Base-by-base conservation (phyloP, 2,888 invertebrate species). In the Chrysolina americana region DNA sequence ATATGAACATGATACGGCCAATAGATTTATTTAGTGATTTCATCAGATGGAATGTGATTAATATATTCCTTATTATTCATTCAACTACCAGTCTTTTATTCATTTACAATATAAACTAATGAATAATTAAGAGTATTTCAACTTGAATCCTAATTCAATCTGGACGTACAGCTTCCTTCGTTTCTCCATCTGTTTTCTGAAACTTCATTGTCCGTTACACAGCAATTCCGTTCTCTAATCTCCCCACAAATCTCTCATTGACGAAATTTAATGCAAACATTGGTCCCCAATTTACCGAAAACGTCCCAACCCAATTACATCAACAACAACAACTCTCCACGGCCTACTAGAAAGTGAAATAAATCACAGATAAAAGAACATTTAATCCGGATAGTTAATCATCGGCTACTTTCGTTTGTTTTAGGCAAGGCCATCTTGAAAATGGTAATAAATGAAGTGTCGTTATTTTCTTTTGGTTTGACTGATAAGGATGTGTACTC, bases 381-480 rank as follows among this genome's bases (percentile, higher is more conserved):
- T 69, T 75, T 75, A 75, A 71, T 71, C 68, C 68, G 21, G 64
- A 56, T 71, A 69, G 71, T 75, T 75, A 75, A 75, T 75, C 75
- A 75, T 75, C 71, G 65, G 59, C 71, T 53, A 65, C 53, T 68
- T 75, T 75, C 69, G 71, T 75, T 75, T 71, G 69, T 70, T 75
- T 56, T 69, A 71, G 56, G 68, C 71, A 44, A 48, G 48, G 75
- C 68, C 75, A 75, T 75, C 75, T 75, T 53, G 71, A 75, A 76
- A 76, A 73, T 71, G 76, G 76, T 76, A 76, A 76, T 76, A 76
- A 76, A 76, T 76, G 76, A 76, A 76, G 68, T 70, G 73, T 73
- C 69, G 72, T 75, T 72, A 69, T 75, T 76, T 73, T 71, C 68
- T 71, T 75, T 72, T 41, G 62, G 48, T 47, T 65, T 73, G 77